Evolutionary conservation across 2,113 vertebrate genomes (phyloP).

Genomic region (cat (Felis catus)): F.catus_Fca126_mat1.0 CM031415.1:54085501-54086000

Average conservation of each 20-base stretch:
- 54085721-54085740: background rate
- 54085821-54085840: background rate
- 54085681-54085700: background rate
- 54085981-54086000: background rate
- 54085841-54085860: background rate
- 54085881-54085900: background rate
- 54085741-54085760: background rate
- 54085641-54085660: background rate
- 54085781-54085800: background rate
- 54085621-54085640: background rate
- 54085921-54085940: background rate
- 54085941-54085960: background rate
- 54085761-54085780: background rate
- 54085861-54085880: background rate
- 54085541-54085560: background rate
- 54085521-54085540: background rate
- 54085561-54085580: background rate
- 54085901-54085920: background rate
- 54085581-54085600: background rate
- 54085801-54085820: background rate
- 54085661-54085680: conserved; percentile 8
- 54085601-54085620: background rate
- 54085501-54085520: background rate
- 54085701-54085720: background rate
- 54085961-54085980: background rate